A percentile compares a stretch with the other conserved stretches of the same genome.
These are phyloP conservation scores for Ailuropoda melanoleuca DNA, from an alignment of 2,113 vertebrate genomes.

Conservation along the genomic window DNA sequence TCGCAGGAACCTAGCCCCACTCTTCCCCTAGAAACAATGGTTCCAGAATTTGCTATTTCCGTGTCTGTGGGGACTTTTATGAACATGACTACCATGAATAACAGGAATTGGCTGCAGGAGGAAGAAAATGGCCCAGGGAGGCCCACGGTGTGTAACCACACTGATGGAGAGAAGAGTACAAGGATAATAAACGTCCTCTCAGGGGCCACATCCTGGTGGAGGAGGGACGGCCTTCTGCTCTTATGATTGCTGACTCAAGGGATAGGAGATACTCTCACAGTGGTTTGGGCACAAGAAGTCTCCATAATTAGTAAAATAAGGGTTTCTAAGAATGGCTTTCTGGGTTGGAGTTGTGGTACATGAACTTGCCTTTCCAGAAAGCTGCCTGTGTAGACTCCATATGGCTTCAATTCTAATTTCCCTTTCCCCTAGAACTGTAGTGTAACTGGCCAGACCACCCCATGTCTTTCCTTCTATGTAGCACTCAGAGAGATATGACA, in stretches of 20 bases:
- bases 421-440: background rate
- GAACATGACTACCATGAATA: no score
- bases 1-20: background rate
- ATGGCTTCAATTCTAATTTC: background rate
- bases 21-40: background rate
- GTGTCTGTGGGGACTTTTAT: background rate
- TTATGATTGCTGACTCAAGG: background rate
- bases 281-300: background rate
- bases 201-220: background rate
- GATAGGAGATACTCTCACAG: background rate
- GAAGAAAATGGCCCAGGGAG: background rate
- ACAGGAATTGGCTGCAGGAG: background rate
- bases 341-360: background rate
- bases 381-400: background rate
- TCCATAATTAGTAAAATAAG: background rate
- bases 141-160: background rate
- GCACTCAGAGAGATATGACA: background rate
- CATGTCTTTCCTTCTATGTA: background rate
- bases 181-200: background rate
- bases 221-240: background rate
- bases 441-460: background rate
- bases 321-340: background rate
- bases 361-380: background rate
- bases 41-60: background rate
- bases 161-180: background rate